Conservation (phyloP, 2,797 vertebrate genomes). For the Brachyrhaphis roseni region DNA sequence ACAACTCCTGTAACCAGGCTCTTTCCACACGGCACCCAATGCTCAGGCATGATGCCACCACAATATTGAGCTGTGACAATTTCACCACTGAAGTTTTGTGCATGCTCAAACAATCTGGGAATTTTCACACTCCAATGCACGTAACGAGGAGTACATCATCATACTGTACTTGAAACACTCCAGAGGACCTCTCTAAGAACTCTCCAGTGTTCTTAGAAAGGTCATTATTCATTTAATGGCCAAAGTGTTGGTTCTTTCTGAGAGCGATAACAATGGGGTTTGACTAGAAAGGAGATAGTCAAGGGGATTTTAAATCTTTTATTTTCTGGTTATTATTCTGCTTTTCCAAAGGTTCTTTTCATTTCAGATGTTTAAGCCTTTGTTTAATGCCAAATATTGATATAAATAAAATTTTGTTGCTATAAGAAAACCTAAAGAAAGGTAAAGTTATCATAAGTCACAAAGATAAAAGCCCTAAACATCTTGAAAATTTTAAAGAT, state of each 20-base stretch:
- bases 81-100: background rate
- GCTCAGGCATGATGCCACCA: background rate
- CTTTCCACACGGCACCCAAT: background rate
- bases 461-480: background rate
- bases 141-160: background rate
- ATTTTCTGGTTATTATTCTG: background rate
- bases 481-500: slow-evolving; percentile 21
- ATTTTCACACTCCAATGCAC: background rate
- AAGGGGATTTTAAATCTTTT: background rate
- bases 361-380: background rate
- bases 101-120: background rate
- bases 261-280: background rate
- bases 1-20: background rate
- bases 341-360: background rate
- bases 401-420: background rate
- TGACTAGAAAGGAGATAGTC: background rate
- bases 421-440: background rate
- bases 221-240: background rate
- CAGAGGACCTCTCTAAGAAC: background rate
- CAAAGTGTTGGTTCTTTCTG: background rate
- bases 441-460: background rate
- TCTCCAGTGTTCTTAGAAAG: background rate
- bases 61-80: background rate
- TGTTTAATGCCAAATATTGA: background rate
- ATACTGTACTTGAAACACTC: background rate